These are phyloP conservation scores for Nansenia antarctica DNA, from an alignment of 2,113 vertebrate species.

Conservation along the genomic window DNA sequence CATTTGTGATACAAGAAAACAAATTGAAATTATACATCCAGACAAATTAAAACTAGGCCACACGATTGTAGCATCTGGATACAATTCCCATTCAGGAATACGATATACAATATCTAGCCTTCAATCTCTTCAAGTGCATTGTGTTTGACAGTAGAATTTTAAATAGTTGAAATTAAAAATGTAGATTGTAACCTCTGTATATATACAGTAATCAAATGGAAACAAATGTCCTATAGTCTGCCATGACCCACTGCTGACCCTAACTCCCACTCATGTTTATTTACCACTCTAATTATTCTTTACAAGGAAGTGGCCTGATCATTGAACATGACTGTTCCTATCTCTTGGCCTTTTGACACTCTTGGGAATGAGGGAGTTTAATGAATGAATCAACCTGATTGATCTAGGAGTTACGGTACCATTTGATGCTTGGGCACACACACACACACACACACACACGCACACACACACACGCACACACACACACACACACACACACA, in stretches of 20 bases:
- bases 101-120: not conserved
- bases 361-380: conserved; percentile 33
- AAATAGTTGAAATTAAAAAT: too few species aligned
- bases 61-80: conserved; percentile 24
- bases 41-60: conserved; percentile 24
- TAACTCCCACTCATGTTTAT: conserved; percentile 58
- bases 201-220: not conserved
- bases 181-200: too few species aligned
- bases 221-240: not conserved
- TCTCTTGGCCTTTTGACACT: conserved; percentile 26
- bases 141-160: too few species aligned
- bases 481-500: rapidly evolving
- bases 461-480: not conserved
- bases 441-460: not conserved
- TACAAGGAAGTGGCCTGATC: conserved; percentile 40
- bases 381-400: conserved; percentile 58
- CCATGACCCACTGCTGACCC: conserved; percentile 52
- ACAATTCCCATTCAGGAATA: conserved; percentile 15
- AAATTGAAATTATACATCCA: conserved; percentile 39
- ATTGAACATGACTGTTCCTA: conserved; percentile 42
- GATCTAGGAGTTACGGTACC: conserved; percentile 38
- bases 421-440: conserved; percentile 21
- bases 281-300: conserved; percentile 43
- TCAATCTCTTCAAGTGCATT: not conserved
- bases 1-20: not conserved